phyloP scores from a whole-genome alignment of 2,113 vertebrate genomes.

The Bujurquina vittata region DNA sequence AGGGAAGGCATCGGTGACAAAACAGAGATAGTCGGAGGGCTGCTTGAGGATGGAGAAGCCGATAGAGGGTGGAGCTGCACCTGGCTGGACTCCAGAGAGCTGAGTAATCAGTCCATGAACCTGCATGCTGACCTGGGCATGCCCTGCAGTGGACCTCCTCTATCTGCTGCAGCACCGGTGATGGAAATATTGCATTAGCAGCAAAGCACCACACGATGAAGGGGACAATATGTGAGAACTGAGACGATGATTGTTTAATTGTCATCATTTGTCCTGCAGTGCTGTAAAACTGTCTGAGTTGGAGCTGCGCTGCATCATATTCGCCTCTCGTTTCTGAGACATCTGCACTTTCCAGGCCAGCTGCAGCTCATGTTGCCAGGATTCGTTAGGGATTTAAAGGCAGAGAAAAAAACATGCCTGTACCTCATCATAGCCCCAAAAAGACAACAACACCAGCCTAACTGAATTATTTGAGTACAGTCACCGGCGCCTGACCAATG shows the following conservation, averaged over 20 bases:
- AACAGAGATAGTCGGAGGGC: not conserved
- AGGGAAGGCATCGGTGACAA: not conserved
- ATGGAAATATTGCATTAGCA: not conserved
- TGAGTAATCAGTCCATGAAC: slow-evolving; percentile 67
- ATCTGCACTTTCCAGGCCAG: slow-evolving; percentile 25
- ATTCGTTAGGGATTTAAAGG: slow-evolving; percentile 32
- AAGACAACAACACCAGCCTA: not conserved
- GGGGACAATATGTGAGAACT: not conserved
- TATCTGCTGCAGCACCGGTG: slow-evolving; percentile 13
- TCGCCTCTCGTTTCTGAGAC: slow-evolving; percentile 26
- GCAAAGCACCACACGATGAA: not conserved
- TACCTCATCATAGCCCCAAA: not conserved
- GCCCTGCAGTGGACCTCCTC: slow-evolving; percentile 15
- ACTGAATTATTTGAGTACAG: not conserved
- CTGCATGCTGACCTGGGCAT: slow-evolving; percentile 41
- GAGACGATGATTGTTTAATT: not conserved
- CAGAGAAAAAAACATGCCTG: slow-evolving; percentile 30
- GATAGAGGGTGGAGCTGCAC: slow-evolving; percentile 40
- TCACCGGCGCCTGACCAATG: not conserved
- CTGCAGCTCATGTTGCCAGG: slow-evolving; percentile 31
- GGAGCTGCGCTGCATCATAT: not conserved
- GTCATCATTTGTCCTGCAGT: not conserved
- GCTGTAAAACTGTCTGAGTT: not conserved
- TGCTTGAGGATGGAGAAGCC: slow-evolving; percentile 13
- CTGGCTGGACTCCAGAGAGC: slow-evolving; percentile 60